Conservation (phyloP, 2,888 invertebrate species). For the Zele albiditarsus region DNA sequence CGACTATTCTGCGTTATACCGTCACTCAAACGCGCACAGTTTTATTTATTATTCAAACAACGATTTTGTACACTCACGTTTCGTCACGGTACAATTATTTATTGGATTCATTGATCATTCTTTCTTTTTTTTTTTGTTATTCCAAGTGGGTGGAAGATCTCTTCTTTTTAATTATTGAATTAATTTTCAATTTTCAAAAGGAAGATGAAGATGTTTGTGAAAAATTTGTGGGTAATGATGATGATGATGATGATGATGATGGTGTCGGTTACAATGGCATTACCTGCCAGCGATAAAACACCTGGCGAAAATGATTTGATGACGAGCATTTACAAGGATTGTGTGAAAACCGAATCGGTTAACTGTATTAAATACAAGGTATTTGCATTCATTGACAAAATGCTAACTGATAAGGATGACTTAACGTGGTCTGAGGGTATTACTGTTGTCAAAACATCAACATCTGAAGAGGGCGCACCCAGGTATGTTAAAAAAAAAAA, state of each 20-base stretch:
- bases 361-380: conserved; percentile 91
- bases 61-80: neutral
- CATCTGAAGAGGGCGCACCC: conserved; percentile 84
- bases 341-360: conserved; percentile 87
- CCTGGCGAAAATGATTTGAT: conserved; percentile 85
- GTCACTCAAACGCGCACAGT: conserved; percentile 31
- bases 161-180: neutral
- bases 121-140: conserved; percentile 16
- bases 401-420: conserved; percentile 85
- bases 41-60: conserved; percentile 17
- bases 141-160: neutral
- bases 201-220: conserved; percentile 56
- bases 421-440: conserved; percentile 88
- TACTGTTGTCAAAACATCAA: conserved; percentile 84
- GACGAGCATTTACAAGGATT: conserved; percentile 84
- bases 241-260: conserved; percentile 74
- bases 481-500: conserved; percentile 75
- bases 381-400: conserved; percentile 90
- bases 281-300: conserved; percentile 82
- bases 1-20: conserved; percentile 54
- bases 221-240: conserved; percentile 66
- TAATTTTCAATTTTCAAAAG: conserved; percentile 27
- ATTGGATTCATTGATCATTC: conserved; percentile 9
- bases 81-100: neutral
- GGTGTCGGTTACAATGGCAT: conserved; percentile 76